Percentiles rank a stretch among this genome's conserved stretches.
phyloP scores from a whole-genome alignment of 2,113 vertebrate species.

The Columbina picui region DNA sequence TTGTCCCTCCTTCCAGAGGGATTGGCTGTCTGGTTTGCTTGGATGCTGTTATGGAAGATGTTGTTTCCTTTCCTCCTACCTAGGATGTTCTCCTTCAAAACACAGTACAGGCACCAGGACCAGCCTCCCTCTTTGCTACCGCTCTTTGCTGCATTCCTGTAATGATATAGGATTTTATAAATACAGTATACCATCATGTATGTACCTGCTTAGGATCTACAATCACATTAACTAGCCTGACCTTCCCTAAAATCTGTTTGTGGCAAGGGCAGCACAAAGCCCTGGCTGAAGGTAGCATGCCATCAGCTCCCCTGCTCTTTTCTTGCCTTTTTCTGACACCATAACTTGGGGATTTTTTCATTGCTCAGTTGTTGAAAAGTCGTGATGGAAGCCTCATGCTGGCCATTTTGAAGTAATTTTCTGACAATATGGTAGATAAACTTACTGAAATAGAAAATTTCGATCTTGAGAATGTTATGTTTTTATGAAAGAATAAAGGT shows the following conservation, averaged over 20 bases:
- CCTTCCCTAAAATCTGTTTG: background rate
- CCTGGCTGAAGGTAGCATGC: accelerated
- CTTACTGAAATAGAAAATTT: background rate
- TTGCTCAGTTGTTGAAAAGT: background rate
- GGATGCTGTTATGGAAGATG: background rate
- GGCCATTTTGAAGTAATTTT: background rate
- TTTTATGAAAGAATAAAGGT: background rate
- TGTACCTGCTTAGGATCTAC: background rate
- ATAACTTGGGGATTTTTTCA: accelerated
- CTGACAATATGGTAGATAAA: background rate
- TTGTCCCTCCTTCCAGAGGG: background rate
- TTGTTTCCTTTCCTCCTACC: background rate
- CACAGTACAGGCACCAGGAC: background rate
- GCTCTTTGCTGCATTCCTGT: background rate
- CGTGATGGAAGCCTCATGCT: background rate
- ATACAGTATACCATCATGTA: accelerated
- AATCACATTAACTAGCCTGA: background rate
- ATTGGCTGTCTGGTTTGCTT: background rate
- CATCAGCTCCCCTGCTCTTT: accelerated
- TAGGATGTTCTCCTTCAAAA: background rate
- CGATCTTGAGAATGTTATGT: background rate
- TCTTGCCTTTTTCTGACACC: background rate
- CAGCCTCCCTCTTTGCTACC: background rate
- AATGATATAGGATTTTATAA: background rate
- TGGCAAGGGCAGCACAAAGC: background rate